phyloP scores from a whole-genome alignment of 2,797 vertebrate genomes.

The Spheniscus humboldti region DNA sequence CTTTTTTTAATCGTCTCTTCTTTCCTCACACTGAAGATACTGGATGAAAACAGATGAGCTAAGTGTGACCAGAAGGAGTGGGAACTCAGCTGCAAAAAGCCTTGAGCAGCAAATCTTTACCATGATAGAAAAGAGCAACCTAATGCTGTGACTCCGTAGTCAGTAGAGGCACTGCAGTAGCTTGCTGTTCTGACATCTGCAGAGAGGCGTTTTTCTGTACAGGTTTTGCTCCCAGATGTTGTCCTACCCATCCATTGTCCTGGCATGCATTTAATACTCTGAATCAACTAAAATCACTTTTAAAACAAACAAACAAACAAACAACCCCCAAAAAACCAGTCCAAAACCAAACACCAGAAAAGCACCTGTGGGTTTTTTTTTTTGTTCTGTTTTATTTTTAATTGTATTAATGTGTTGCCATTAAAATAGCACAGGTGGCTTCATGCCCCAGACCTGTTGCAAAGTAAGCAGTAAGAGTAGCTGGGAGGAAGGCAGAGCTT shows the following conservation, averaged over 20 bases:
- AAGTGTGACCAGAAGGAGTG: neutral
- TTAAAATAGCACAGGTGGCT: neutral
- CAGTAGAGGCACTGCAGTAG: neutral
- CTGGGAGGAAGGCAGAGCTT: neutral
- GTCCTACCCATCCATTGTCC: neutral
- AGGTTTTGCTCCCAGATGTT: neutral
- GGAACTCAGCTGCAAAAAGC: neutral
- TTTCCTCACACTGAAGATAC: neutral
- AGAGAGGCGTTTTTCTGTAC: neutral
- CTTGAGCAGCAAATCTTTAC: neutral
- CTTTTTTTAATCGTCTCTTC: neutral
- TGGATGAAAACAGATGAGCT: neutral
- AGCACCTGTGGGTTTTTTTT: neutral
- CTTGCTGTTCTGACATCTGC: neutral
- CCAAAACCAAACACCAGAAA: neutral
- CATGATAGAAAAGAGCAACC: neutral
- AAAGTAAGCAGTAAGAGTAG: neutral
- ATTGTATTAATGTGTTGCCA: neutral
- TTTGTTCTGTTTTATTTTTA: neutral
- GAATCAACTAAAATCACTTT: neutral
- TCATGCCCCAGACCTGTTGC: neutral
- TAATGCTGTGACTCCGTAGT: neutral
- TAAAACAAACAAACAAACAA: neutral
- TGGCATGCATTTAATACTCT: neutral
- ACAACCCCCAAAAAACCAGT: too few relatives aligned